Evolutionary conservation across 2,113 vertebrate species (phyloP).

Genomic region (Polyodon spathula): DNA sequence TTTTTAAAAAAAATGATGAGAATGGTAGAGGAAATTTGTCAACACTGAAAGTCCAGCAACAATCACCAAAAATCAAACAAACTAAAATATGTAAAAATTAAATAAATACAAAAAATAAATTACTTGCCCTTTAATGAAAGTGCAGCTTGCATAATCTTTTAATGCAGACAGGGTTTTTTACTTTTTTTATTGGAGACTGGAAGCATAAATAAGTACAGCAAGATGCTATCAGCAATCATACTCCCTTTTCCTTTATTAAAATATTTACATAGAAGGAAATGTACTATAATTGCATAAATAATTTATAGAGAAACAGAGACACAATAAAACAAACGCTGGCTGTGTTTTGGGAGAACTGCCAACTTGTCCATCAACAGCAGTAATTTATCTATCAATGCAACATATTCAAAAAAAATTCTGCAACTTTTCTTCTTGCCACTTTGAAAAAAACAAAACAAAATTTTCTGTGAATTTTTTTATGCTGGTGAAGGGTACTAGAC

Average conservation of each 20-base stretch:
- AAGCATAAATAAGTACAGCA: not conserved
- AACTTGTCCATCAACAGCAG: slow-evolving; percentile 19
- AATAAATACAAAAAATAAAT: no score
- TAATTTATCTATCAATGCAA: not conserved
- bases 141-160: slow-evolving; percentile 19
- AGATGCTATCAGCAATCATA: not conserved
- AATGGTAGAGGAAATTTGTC: no score
- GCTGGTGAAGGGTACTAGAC: no score
- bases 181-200: not conserved
- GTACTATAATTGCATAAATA: slow-evolving; percentile 34
- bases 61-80: no score
- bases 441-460: no score
- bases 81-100: no score
- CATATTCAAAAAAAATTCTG: no score
- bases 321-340: slow-evolving; percentile 15
- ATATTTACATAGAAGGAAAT: slow-evolving; percentile 20
- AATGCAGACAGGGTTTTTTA: slow-evolving; percentile 22
- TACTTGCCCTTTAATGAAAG: slow-evolving; percentile 9
- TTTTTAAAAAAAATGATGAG: no score
- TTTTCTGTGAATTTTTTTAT: no score
- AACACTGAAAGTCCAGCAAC: no score
- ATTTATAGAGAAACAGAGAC: slow-evolving; percentile 20
- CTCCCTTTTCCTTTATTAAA: slow-evolving; percentile 11
- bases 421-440: no score
- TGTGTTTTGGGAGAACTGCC: slow-evolving; percentile 17